Evolutionary conservation across 2,888 invertebrate genomes (phyloP).

Genomic region (Philonicus albiceps): DNA sequence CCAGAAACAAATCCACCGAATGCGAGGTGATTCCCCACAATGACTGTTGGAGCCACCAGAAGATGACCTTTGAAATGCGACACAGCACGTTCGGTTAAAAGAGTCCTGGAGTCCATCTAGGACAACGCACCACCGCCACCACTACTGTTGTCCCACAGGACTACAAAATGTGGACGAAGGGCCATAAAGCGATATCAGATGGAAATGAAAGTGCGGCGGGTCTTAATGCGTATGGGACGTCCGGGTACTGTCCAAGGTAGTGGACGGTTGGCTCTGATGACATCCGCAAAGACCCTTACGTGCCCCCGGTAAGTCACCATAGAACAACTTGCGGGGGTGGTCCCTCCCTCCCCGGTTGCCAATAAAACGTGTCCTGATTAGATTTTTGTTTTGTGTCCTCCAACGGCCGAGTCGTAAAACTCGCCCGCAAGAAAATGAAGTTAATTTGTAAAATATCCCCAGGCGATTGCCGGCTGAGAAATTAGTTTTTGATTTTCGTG

Average conservation of each 20-base stretch:
- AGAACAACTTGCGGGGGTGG: not conserved
- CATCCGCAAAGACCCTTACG: constrained; percentile 38
- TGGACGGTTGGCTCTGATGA: not conserved
- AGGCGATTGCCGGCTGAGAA: not conserved
- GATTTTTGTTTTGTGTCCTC: constrained; percentile 30
- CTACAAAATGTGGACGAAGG: not conserved
- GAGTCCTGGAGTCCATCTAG: not conserved
- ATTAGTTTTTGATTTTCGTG: constrained; percentile 17
- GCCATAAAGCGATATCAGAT: constrained; percentile 32
- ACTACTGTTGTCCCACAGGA: not conserved
- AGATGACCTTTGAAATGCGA: not conserved
- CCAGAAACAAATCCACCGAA: not conserved
- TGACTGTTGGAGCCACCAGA: not conserved
- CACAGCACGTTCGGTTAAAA: not conserved
- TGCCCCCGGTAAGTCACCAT: not conserved
- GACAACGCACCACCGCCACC: not conserved
- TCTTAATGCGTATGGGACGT: constrained; percentile 32
- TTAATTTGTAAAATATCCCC: constrained; percentile 36
- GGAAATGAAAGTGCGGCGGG: constrained; percentile 33
- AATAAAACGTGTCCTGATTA: constrained; percentile 40
- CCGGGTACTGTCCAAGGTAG: not conserved
- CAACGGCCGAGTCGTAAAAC: constrained; percentile 23
- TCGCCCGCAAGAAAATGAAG: constrained; percentile 2
- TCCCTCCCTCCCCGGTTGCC: not conserved
- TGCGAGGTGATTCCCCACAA: not conserved